A percentile compares a stretch with the other conserved stretches of the same genome.
phyloP scores from a whole-genome alignment of 2,888 invertebrate species.

The Bhutanitis thaidina region DNA sequence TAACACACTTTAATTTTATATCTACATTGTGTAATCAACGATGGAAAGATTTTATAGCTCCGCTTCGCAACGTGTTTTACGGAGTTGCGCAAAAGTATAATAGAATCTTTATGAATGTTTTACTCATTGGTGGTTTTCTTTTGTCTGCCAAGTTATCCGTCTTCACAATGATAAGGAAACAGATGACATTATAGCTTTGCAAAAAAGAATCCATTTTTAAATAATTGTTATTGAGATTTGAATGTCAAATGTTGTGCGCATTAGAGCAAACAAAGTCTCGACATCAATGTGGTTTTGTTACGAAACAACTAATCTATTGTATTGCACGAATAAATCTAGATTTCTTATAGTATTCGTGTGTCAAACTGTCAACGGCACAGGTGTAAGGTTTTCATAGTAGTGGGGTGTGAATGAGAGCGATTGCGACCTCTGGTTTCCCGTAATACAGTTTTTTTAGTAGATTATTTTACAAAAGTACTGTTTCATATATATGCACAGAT shows the following conservation, averaged over 20 bases:
- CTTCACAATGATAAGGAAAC: neutral
- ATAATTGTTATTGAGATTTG: conserved; percentile 3
- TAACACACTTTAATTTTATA: conserved; percentile 1
- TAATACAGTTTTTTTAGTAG: too few species aligned
- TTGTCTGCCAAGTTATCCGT: neutral
- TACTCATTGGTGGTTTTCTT: neutral
- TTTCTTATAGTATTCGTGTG: too few species aligned
- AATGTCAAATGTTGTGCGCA: conserved; percentile 12
- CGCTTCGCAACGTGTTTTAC: neutral
- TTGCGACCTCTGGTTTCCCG: too few species aligned
- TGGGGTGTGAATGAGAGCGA: too few species aligned
- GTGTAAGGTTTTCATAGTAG: too few species aligned
- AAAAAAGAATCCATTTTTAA: conserved; percentile 3
- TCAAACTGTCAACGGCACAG: too few species aligned
- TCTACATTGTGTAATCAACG: neutral
- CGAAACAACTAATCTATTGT: neutral
- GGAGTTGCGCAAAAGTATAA: conserved; percentile 1
- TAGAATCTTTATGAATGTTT: neutral
- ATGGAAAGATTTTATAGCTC: conserved; percentile 6
- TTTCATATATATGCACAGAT: too few species aligned
- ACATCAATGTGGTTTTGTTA: neutral
- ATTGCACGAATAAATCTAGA: too few species aligned
- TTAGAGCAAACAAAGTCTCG: conserved; percentile 3
- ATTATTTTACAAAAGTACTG: too few species aligned
- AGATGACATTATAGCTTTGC: neutral